Evolutionary conservation across 2,797 vertebrate genomes (phyloP).

Genomic region (Liasis olivaceus): DNA sequence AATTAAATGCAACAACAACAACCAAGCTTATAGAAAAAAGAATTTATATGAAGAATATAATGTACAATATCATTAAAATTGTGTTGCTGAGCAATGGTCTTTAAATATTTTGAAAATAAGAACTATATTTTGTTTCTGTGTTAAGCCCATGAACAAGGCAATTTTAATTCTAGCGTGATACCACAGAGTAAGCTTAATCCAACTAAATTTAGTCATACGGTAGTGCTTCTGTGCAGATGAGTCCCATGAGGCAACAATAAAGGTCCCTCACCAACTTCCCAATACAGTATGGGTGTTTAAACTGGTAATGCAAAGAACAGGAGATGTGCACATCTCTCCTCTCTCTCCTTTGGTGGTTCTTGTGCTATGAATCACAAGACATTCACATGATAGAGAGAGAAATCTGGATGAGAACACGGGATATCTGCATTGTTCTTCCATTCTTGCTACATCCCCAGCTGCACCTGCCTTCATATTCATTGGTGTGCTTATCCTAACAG

Average conservation of each 20-base stretch:
- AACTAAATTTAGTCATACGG: not conserved
- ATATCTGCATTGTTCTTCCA: not conserved
- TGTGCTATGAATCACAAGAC: not conserved
- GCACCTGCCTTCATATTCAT: not conserved
- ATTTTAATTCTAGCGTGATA: not conserved
- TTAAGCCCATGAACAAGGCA: not conserved
- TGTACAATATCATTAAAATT: not conserved
- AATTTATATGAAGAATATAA: not conserved
- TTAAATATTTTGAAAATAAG: not conserved
- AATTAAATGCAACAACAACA: not conserved
- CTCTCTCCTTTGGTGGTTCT: not conserved
- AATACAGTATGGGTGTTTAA: not conserved
- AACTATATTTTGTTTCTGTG: not conserved
- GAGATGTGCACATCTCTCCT: not conserved
- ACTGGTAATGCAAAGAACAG: not conserved
- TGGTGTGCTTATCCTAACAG: not conserved
- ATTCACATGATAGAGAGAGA: not conserved
- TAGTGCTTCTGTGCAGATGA: not conserved
- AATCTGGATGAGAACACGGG: not conserved
- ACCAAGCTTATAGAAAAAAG: not conserved
- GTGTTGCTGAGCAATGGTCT: not conserved
- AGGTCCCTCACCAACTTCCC: not conserved
- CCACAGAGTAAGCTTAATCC: not conserved
- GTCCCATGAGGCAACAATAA: not conserved
- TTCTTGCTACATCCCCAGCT: not conserved